phyloP scores from a whole-genome alignment of 2,888 invertebrate genomes.

The Bugulina stolonifera region DNA sequence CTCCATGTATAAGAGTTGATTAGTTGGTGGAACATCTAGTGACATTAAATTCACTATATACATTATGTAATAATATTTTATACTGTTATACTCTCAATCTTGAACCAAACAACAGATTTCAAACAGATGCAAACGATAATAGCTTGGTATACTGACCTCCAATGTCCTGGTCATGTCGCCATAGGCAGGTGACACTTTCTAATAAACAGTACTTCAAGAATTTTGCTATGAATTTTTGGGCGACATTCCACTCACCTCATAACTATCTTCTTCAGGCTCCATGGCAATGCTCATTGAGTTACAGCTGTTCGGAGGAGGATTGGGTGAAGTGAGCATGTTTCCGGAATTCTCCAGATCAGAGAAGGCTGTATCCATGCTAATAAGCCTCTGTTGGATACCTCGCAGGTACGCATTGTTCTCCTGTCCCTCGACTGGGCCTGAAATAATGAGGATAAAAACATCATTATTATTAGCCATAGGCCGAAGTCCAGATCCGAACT shows the following conservation, averaged over 20 bases:
- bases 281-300: conserved; percentile 9
- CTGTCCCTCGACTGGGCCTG: conserved; percentile 12
- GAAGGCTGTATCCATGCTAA: conserved; percentile 7
- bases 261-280: conserved; percentile 13
- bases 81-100: too few relatives aligned
- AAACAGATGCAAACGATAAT: too few relatives aligned
- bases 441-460: not conserved
- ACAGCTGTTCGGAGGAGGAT: not conserved
- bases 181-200: too few relatives aligned
- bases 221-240: too few relatives aligned
- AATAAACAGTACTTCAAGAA: too few relatives aligned
- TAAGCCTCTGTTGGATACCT: conserved; percentile 6
- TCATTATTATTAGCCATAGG: not conserved
- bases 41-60: too few relatives aligned
- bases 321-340: not conserved
- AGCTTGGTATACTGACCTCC: too few relatives aligned
- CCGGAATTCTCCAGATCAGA: conserved; percentile 18
- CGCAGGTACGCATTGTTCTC: conserved; percentile 17
- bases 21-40: conserved; percentile 4
- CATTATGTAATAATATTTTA: too few relatives aligned
- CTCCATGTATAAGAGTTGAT: conserved; percentile 17
- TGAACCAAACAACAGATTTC: too few relatives aligned
- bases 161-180: too few relatives aligned
- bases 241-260: conserved; percentile 2
- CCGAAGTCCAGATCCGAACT: not conserved